Evolutionary conservation across 2,888 invertebrate genomes (phyloP).

Genomic region (Cyclophora albipunctata): DNA sequence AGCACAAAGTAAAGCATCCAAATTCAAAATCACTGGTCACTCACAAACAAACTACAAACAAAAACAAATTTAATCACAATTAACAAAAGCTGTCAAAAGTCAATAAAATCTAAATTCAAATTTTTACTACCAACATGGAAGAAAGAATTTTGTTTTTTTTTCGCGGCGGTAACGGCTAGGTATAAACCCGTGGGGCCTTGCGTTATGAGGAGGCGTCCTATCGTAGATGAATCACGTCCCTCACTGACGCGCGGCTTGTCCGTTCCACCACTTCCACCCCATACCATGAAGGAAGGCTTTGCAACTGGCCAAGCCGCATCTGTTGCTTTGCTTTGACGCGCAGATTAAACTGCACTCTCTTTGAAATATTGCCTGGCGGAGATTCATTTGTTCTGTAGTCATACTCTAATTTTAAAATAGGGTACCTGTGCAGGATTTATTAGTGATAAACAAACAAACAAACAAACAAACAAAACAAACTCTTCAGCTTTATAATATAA

Average conservation of each 20-base stretch:
- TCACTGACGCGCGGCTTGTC: constrained; percentile 36
- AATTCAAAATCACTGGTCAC: not conserved
- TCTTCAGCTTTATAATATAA: too few relatives aligned
- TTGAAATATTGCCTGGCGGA: constrained; percentile 12
- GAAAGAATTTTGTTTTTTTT: constrained; percentile 19
- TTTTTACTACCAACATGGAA: constrained; percentile 2
- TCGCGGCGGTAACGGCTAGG: constrained; percentile 22
- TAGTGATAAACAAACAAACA: too few relatives aligned
- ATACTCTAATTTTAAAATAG: too few relatives aligned
- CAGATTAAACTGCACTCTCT: constrained; percentile 21
- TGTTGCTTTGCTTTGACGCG: constrained; percentile 33
- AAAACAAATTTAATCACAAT: not conserved
- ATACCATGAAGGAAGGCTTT: constrained; percentile 4
- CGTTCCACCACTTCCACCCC: not conserved
- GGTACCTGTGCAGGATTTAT: too few relatives aligned
- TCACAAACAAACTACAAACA: not conserved
- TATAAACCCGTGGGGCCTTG: constrained; percentile 3
- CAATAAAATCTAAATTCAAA: too few relatives aligned
- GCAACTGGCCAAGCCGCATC: constrained; percentile 24
- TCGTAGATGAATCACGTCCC: constrained; percentile 43
- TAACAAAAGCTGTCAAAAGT: too few relatives aligned
- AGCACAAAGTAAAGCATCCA: not conserved
- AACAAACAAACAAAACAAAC: too few relatives aligned
- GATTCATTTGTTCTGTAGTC: not conserved
- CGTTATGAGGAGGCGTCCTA: constrained; percentile 34